Evolutionary conservation across 2,888 invertebrate genomes (phyloP).

Genomic region (Biston stratarius): DNA sequence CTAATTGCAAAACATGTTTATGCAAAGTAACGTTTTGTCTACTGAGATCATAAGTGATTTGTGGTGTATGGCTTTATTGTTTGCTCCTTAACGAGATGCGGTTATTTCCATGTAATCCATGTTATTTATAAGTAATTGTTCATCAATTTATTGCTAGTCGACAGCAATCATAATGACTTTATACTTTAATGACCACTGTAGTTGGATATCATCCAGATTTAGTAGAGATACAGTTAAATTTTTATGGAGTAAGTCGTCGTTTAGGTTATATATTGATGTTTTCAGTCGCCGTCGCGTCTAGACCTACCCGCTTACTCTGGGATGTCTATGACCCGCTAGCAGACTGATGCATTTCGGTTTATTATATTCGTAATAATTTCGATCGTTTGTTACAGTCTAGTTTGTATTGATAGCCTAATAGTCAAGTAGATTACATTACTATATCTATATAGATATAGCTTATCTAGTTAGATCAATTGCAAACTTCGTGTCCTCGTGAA

Average conservation of each 20-base stretch:
- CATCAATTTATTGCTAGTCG: constrained; percentile 39
- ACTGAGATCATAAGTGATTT: constrained; percentile 54
- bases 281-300: constrained; percentile 72
- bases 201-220: constrained; percentile 60
- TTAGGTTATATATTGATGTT: constrained; percentile 62
- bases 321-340: constrained; percentile 54
- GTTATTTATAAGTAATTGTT: constrained; percentile 49
- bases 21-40: constrained; percentile 52
- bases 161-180: constrained; percentile 22
- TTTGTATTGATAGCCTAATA: background rate
- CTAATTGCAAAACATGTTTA: constrained; percentile 52
- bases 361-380: background rate
- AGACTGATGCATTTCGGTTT: constrained; percentile 15
- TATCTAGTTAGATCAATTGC: constrained; percentile 64
- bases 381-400: background rate
- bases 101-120: constrained; percentile 46
- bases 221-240: constrained; percentile 39
- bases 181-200: constrained; percentile 34
- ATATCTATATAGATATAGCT: constrained; percentile 26
- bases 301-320: constrained; percentile 62
- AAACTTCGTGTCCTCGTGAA: constrained; percentile 50
- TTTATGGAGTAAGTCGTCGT: constrained; percentile 60
- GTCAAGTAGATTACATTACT: constrained; percentile 47
- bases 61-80: constrained; percentile 45
- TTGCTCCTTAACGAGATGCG: constrained; percentile 46